Evolutionary conservation across 2,113 vertebrate species (phyloP).

Genomic region (Laticauda colubrina): DNA sequence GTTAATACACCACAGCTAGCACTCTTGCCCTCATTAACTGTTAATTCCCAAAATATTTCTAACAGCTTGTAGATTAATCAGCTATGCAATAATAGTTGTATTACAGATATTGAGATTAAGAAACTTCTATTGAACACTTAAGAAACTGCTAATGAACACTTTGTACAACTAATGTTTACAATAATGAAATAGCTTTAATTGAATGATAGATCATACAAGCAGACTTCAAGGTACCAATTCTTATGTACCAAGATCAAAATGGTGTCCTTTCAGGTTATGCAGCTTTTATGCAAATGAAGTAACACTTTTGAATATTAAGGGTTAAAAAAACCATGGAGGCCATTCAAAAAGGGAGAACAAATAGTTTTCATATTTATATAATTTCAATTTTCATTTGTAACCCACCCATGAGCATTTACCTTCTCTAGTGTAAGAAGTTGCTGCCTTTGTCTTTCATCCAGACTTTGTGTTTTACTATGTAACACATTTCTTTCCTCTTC

Average conservation of each 20-base stretch:
- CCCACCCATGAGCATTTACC: conserved; percentile 65
- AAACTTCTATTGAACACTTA: not conserved
- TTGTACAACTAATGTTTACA: not conserved
- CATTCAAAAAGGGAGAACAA: not conserved
- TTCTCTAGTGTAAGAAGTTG: conserved; percentile 90
- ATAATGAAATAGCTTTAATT: not conserved
- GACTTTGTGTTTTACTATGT: conserved; percentile 84
- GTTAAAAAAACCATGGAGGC: not conserved
- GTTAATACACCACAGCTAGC: no score
- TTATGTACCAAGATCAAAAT: not conserved
- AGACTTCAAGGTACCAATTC: not conserved
- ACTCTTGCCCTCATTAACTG: not conserved
- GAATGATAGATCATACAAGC: not conserved
- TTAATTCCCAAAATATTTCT: not conserved
- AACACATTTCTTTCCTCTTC: conserved; percentile 90
- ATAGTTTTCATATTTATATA: not conserved
- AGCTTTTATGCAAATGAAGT: not conserved
- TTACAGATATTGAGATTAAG: not conserved
- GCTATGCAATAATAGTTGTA: not conserved
- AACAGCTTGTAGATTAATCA: not conserved
- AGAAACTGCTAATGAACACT: not conserved
- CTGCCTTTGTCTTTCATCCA: conserved; percentile 90
- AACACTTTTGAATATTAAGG: not conserved
- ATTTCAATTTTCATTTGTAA: not conserved
- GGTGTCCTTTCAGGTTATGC: not conserved